These are phyloP conservation scores for Radopholus similis DNA, from an alignment of 1,140 invertebrate genomes.

Conservation along the genomic window DNA sequence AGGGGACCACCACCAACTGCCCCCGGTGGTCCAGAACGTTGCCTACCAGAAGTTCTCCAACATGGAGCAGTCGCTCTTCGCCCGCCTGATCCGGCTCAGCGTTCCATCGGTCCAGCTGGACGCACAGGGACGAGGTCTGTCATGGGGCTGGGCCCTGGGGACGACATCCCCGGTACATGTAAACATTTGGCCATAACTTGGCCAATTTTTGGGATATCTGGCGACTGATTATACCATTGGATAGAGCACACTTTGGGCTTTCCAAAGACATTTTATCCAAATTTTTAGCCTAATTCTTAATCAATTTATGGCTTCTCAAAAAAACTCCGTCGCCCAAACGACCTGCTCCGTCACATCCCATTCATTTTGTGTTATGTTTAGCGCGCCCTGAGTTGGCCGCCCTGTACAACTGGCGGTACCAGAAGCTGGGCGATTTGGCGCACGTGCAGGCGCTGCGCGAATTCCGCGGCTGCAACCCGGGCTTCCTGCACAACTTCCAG, in stretches of 20 bases:
- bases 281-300: no score
- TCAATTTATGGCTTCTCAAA: no score
- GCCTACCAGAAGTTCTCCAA: conserved; percentile 99
- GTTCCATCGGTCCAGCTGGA: conserved; percentile 95
- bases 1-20: conserved; percentile 97
- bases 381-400: conserved; percentile 73
- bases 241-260: no score
- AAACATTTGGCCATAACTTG: no score
- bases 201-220: no score
- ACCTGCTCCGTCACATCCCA: no score
- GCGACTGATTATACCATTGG: no score
- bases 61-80: conserved; percentile 98
- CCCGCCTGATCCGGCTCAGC: conserved; percentile 86
- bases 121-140: conserved; percentile 87
- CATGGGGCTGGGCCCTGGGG: conserved; percentile 57
- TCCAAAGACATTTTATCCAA: no score
- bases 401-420: conserved; percentile 96
- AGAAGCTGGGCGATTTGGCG: conserved; percentile 81
- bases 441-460: conserved; percentile 79
- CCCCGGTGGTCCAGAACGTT: conserved; percentile 99
- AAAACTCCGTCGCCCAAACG: no score
- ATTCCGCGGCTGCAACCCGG: conserved; percentile 83
- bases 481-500: conserved; percentile 88
- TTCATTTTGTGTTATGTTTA: neutral
- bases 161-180: neutral